Conservation (phyloP, 2,113 vertebrate species). For the Puma concolor region DNA sequence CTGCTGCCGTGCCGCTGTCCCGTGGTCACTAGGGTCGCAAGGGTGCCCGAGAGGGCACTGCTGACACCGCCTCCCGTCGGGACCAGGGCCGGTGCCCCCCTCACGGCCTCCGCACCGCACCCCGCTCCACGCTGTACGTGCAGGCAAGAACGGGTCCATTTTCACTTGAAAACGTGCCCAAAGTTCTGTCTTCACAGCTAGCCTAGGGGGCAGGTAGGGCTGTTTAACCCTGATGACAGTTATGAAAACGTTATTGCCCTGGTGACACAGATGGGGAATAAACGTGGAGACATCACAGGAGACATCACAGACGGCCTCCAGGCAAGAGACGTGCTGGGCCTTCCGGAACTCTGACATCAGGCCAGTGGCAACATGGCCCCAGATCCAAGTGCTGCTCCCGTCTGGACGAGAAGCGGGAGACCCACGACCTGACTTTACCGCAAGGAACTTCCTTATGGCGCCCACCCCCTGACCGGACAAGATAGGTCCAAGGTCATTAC, state of each 20-base stretch:
- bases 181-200: neutral
- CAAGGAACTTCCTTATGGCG: rapidly evolving
- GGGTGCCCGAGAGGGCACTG: rapidly evolving
- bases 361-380: neutral
- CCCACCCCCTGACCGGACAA: too few species aligned
- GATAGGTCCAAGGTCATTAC: neutral
- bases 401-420: neutral
- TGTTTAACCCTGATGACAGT: neutral
- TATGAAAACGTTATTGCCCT: neutral
- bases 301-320: too few species aligned
- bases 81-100: too few species aligned
- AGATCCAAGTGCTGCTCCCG: neutral
- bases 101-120: rapidly evolving
- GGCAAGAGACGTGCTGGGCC: too few species aligned
- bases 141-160: rapidly evolving
- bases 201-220: neutral
- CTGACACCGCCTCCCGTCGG: neutral
- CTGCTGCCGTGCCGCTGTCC: neutral
- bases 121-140: rapidly evolving
- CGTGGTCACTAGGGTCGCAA: rapidly evolving
- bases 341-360: neutral
- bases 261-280: rapidly evolving
- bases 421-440: rapidly evolving
- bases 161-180: too few species aligned
- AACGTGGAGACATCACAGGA: rapidly evolving